Conservation (phyloP, 1,140 invertebrate genomes). For the Vanessa tameamea region DNA sequence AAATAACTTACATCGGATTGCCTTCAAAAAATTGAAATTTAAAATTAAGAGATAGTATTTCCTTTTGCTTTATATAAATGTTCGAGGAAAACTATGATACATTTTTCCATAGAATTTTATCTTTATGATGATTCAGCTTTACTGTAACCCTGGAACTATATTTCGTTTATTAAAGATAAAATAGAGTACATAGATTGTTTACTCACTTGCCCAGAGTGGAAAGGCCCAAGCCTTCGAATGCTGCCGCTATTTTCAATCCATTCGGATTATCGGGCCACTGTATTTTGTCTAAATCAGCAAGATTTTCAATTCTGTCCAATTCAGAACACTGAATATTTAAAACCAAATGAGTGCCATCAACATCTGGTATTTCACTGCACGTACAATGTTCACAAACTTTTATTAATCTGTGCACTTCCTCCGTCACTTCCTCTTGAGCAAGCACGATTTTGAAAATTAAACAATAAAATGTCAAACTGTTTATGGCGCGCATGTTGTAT, state of each 20-base stretch:
- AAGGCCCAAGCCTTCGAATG: constrained; percentile 69
- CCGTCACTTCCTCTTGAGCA: constrained; percentile 50
- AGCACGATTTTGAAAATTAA: constrained; percentile 51
- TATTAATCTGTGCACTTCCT: constrained; percentile 55
- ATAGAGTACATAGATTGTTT: constrained; percentile 23
- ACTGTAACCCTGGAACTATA: constrained; percentile 17
- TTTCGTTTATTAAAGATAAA: constrained; percentile 16
- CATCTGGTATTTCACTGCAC: constrained; percentile 73
- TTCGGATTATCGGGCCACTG: constrained; percentile 72
- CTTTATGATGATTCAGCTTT: constrained; percentile 21
- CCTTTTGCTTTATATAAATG: too few species aligned
- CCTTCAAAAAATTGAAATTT: neutral
- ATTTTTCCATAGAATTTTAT: constrained; percentile 20
- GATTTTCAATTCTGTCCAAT: constrained; percentile 60
- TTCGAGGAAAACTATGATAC: neutral
- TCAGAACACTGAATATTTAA: constrained; percentile 74
- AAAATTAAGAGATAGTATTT: neutral
- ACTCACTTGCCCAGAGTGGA: constrained; percentile 72
- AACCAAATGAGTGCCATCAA: constrained; percentile 67
- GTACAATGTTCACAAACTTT: constrained; percentile 69
- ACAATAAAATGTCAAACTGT: constrained; percentile 62
- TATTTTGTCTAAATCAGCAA: constrained; percentile 72
- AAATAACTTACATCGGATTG: too few species aligned
- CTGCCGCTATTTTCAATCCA: constrained; percentile 67
- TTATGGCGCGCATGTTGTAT: constrained; percentile 59